Evolutionary conservation across 2,113 vertebrate genomes (phyloP), one percentile per base, ranked within the genome.

Genomic region (Brevimyrus niger): DNA sequence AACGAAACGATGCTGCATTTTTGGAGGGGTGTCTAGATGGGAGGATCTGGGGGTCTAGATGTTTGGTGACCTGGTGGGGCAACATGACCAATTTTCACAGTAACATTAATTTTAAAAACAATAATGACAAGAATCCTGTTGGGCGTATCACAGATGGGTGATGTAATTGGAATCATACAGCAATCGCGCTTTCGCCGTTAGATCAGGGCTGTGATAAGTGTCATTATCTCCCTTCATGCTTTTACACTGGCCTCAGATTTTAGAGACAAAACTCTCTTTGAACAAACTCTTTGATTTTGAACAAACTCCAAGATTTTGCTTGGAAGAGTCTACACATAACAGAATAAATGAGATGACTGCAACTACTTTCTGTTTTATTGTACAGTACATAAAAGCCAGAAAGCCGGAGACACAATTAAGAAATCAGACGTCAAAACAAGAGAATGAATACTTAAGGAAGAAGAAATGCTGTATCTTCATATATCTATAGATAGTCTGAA

Each of bases 401-500:
- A 35, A 76, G 38, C 31, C 17, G 31, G 13, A 15, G 15, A 38
- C 69, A 31, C 2, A 8, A 83, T 83, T 83, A 19, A 53, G 48
- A 89, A 42, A 27, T 31, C 13, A 58, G 82, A 73, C 17, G 19
- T 42, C 73, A 88, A 51, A 86, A 88, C 23, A 88, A 89, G 27
- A 51, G 88, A 89, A 89, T 48, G 48, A 89, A 89, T 47, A 82
- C 17, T 76, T 88, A 51, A 35, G 51, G 9, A 82, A 61, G 89
- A 91, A 87, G 83, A 80, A 44, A 46, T 46, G 9, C n/a, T 3
- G 53, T 19, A 2, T 48, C 9, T 69, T 58, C 13, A 46, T 7
- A 27, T 27, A 5, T 35, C 88, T 55, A 83, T 47, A 44, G 27
- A 46, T 89, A 90, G 86, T 35, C 61, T 90, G 84, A 91, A 19